phyloP scores from a whole-genome alignment of 2,888 invertebrate species.

The Cheilosia variabilis region DNA sequence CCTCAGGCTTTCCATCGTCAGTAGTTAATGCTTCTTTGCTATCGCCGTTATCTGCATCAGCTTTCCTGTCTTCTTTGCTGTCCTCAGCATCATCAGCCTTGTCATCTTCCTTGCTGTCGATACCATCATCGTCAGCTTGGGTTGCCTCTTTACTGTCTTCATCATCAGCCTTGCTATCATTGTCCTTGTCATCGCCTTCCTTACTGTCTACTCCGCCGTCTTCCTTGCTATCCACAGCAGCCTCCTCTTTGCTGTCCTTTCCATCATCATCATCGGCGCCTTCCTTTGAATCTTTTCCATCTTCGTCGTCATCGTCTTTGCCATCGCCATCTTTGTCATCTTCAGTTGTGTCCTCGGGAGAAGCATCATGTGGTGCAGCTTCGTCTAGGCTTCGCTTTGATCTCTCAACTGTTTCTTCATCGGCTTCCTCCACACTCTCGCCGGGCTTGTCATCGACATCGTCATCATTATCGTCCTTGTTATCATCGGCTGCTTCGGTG shows the following conservation, averaged over 20 bases:
- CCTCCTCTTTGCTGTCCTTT: slow-evolving; percentile 77
- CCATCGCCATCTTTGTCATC: slow-evolving; percentile 80
- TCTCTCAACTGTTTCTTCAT: slow-evolving; percentile 74
- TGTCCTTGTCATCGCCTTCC: slow-evolving; percentile 80
- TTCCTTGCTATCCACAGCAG: slow-evolving; percentile 79
- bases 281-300: slow-evolving; percentile 78
- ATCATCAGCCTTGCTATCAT: slow-evolving; percentile 77
- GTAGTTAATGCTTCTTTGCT: slow-evolving; percentile 74
- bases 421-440: slow-evolving; percentile 79
- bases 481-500: slow-evolving; percentile 79
- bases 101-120: slow-evolving; percentile 78
- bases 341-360: slow-evolving; percentile 81
- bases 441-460: slow-evolving; percentile 78
- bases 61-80: slow-evolving; percentile 78
- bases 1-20: slow-evolving; percentile 64
- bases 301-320: slow-evolving; percentile 80
- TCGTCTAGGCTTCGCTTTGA: slow-evolving; percentile 79
- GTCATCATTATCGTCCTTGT: slow-evolving; percentile 79
- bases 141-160: slow-evolving; percentile 78
- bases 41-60: slow-evolving; percentile 82
- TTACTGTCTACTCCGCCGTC: slow-evolving; percentile 78
- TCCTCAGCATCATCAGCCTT: slow-evolving; percentile 74
- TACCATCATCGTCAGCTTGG: slow-evolving; percentile 82
- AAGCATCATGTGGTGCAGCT: slow-evolving; percentile 80
- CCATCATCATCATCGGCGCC: slow-evolving; percentile 78